Base-by-base conservation (phyloP, 2,888 invertebrate genomes). In the Blastobasis adustella region DNA sequence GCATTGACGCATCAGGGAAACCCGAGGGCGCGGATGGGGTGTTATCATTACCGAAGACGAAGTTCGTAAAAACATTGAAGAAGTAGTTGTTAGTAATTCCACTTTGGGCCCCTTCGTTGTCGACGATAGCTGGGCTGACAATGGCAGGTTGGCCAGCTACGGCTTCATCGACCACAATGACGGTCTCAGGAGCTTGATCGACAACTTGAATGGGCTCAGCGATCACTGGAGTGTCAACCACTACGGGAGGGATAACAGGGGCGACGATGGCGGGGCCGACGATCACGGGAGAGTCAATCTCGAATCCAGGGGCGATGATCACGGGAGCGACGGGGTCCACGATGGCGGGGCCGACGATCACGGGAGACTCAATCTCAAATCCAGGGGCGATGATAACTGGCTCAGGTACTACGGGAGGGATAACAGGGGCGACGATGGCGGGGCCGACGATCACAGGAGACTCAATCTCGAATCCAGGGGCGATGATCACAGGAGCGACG, bases 1-100 rank as follows among this genome's bases (percentile, higher is more conserved):
- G 37, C n/a, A 23, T 46, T 9, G 45, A 46, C n/a, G 10, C 5
- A 10, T 42, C 42, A 42, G 42, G 42, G 9, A 42, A 5, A 1
- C 42, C 42, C 4, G 45, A 46, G 5, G 45, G 37, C 23, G 37
- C 10, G 36, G 23, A 23, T 5, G 37, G n/a, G 45, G 36, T 8
- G 9, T 37, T 9, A 37, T 46, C 40, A n/a, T 47, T 8, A 51
- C 52, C 37, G 48, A 50, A 9, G 49, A 52, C 10, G 10, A 46
- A 46, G 36, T 46, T 46, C 45, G 37, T 9, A 7, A 46, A 37
- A 46, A 46, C 10, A 40, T 40, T 47, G 42, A 38, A 48, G 45
- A 49, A 23, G 37, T 46, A 36, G 41, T 47, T 40, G 52, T 61
- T 59, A 4, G 45, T 46, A 9, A 46, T 37, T 6, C 45, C 37